phyloP scores from a whole-genome alignment of 1,140 invertebrate species.

The Neodiprion pinetum region DNA sequence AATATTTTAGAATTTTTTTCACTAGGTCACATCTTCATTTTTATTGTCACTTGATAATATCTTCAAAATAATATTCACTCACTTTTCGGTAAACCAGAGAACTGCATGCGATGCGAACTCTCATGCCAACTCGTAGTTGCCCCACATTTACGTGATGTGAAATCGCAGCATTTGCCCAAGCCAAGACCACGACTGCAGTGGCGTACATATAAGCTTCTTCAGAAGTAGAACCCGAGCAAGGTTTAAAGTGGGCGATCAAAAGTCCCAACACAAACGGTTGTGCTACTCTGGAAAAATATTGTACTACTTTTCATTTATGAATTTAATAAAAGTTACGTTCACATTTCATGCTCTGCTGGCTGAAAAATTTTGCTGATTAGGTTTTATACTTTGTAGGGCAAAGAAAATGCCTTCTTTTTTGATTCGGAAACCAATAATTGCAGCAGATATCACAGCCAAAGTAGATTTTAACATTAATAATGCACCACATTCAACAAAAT shows the following conservation, averaged over 20 bases:
- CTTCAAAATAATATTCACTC: constrained; percentile 13
- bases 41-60: not conserved
- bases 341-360: too few species aligned
- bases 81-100: constrained; percentile 67
- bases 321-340: not conserved
- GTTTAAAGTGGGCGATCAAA: constrained; percentile 61
- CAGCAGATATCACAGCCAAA: too few species aligned
- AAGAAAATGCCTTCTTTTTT: too few species aligned
- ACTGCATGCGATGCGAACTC: constrained; percentile 62
- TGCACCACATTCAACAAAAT: too few species aligned
- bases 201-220: constrained; percentile 59
- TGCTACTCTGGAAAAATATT: constrained; percentile 42
- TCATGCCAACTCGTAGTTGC: constrained; percentile 62
- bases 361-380: too few species aligned
- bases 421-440: too few species aligned
- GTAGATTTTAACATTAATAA: too few species aligned
- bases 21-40: constrained; percentile 40
- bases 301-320: not conserved
- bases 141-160: constrained; percentile 56
- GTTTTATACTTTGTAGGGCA: too few species aligned
- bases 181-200: constrained; percentile 53
- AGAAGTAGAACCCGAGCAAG: constrained; percentile 41
- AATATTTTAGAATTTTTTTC: not conserved
- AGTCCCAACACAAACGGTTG: constrained; percentile 54
- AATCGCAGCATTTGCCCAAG: constrained; percentile 52